A percentile compares a stretch with the other conserved stretches of the same genome.
These are phyloP conservation scores for Riparia riparia DNA, from an alignment of 2,113 vertebrate genomes.

Conservation along the genomic window DNA sequence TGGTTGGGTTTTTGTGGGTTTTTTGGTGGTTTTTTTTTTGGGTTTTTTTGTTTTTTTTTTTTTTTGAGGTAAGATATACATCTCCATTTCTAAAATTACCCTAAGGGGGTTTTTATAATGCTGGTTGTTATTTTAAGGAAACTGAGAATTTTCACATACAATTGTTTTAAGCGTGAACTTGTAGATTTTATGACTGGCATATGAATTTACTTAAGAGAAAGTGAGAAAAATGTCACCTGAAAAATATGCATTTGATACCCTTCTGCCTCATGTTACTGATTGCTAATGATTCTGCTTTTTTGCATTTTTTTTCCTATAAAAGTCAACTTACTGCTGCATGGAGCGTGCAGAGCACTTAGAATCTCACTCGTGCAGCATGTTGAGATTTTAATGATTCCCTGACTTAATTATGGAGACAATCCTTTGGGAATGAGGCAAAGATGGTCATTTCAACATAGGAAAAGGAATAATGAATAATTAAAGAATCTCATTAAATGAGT, in stretches of 20 bases:
- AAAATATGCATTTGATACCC: not conserved
- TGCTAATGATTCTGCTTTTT: not conserved
- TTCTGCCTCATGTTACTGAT: not conserved
- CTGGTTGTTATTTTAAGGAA: not conserved
- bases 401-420: constrained; percentile 44
- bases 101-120: not conserved
- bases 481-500: constrained; percentile 1
- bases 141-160: not conserved
- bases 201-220: not conserved
- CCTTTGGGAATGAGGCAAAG: constrained; percentile 30
- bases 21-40: not conserved
- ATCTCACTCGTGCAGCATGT: not conserved
- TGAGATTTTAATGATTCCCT: constrained; percentile 36
- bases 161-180: not conserved
- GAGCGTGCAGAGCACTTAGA: not conserved
- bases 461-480: constrained; percentile 56
- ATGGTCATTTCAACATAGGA: constrained; percentile 14
- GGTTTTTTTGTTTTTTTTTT: not conserved
- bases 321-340: not conserved
- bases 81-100: not conserved
- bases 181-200: not conserved
- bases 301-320: not conserved
- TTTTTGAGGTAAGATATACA: not conserved
- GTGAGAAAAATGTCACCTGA: not conserved
- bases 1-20: too few species aligned